phyloP scores from a whole-genome alignment of 2,113 vertebrate genomes.

The Microcebus griseorufus region DNA sequence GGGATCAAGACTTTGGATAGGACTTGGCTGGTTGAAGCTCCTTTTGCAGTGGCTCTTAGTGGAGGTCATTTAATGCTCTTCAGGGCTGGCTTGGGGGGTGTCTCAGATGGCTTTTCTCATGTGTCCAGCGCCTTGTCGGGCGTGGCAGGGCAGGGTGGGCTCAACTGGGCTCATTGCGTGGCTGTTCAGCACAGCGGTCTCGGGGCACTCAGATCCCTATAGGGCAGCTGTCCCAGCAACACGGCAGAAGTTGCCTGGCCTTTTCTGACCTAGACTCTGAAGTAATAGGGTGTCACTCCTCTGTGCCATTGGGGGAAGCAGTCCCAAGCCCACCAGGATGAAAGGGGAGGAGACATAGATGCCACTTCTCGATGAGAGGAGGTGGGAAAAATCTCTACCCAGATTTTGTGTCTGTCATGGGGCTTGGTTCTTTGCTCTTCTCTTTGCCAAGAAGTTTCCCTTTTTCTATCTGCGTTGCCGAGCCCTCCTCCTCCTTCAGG shows the following conservation, averaged over 20 bases:
- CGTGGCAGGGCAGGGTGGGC: not conserved
- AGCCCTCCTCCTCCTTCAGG: no score
- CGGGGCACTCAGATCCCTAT: fast-evolving
- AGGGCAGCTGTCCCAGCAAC: no score
- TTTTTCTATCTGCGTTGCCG: fast-evolving
- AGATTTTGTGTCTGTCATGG: no score
- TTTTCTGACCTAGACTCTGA: not conserved
- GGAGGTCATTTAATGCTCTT: not conserved
- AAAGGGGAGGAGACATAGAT: not conserved
- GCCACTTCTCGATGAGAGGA: no score
- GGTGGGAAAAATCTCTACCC: not conserved
- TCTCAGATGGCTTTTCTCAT: not conserved
- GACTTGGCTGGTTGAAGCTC: not conserved
- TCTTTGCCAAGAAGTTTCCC: not conserved
- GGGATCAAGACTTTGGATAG: not conserved
- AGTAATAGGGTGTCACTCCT: not conserved
- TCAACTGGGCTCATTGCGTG: not conserved
- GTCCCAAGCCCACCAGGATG: no score
- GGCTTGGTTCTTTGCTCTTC: not conserved
- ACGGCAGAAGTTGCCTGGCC: not conserved
- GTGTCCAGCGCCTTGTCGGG: fast-evolving
- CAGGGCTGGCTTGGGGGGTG: fast-evolving
- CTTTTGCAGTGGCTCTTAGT: not conserved
- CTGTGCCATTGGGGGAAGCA: fast-evolving
- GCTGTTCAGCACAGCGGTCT: fast-evolving